Percentiles rank a stretch among this genome's conserved stretches.
These are phyloP conservation scores for Drosophila lowei DNA, from an alignment of 1,140 invertebrate species.

Conservation along the genomic window DNA sequence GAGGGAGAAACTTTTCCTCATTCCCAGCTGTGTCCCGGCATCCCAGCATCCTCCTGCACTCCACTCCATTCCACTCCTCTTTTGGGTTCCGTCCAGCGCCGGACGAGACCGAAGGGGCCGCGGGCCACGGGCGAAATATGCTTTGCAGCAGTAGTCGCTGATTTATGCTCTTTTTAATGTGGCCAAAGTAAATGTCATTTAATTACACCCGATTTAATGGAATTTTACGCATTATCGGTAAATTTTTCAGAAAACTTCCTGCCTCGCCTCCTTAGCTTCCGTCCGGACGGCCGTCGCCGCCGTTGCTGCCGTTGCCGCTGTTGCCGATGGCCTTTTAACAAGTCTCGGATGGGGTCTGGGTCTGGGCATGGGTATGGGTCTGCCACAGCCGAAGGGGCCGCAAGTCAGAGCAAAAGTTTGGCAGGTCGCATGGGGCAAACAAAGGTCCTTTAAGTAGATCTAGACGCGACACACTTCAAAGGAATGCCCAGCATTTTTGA, in stretches of 20 bases:
- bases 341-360: constrained; percentile 2
- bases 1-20: constrained; percentile 53
- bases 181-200: constrained; percentile 80
- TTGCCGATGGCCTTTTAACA: constrained; percentile 53
- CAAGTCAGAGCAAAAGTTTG: constrained; percentile 20
- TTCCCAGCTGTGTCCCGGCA: constrained; percentile 11
- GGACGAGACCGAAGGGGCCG: constrained; percentile 8
- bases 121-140: constrained; percentile 55
- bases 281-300: background rate
- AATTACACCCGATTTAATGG: constrained; percentile 81
- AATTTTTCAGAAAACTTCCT: constrained; percentile 54
- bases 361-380: background rate
- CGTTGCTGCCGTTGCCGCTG: constrained; percentile 1
- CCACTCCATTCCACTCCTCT: too few relatives aligned
- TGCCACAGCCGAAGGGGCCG: constrained; percentile 12
- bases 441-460: constrained; percentile 19
- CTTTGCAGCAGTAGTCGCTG: constrained; percentile 61
- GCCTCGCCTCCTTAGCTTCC: constrained; percentile 5
- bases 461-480: constrained; percentile 67
- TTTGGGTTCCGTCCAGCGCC: too few relatives aligned
- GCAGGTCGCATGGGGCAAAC: constrained; percentile 22
- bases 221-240: constrained; percentile 80
- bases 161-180: constrained; percentile 80
- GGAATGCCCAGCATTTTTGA: constrained; percentile 58
- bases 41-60: background rate